Evolutionary conservation across 2,888 invertebrate genomes (phyloP).

Genomic region (Diarsia mendica): DNA sequence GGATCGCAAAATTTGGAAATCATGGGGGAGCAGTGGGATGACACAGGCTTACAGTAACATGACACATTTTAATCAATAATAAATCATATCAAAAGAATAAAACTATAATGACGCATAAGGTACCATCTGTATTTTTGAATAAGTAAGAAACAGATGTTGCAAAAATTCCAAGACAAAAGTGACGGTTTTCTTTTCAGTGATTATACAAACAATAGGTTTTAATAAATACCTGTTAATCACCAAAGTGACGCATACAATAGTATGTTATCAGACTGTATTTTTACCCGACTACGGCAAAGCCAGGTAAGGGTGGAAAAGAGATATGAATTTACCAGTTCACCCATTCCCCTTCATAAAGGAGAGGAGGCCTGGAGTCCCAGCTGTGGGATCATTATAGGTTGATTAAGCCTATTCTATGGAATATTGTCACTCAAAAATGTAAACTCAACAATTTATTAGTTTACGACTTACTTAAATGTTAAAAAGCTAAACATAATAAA

Average conservation of each 20-base stretch:
- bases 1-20: too few relatives aligned
- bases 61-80: neutral
- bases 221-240: neutral
- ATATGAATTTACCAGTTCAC: too few relatives aligned
- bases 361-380: too few relatives aligned
- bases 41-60: too few relatives aligned
- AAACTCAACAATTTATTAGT: slow-evolving; percentile 6
- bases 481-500: slow-evolving; percentile 3
- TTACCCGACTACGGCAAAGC: too few relatives aligned
- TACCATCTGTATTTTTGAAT: slow-evolving; percentile 18
- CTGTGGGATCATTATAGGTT: too few relatives aligned
- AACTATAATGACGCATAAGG: neutral
- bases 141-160: neutral
- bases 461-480: slow-evolving; percentile 9
- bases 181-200: neutral
- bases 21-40: too few relatives aligned
- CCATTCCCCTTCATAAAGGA: too few relatives aligned
- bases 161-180: neutral
- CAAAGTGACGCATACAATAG: neutral
- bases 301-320: too few relatives aligned
- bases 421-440: too few relatives aligned
- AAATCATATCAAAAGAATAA: slow-evolving; percentile 1
- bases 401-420: too few relatives aligned
- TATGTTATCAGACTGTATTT: too few relatives aligned
- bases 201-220: neutral